phyloP scores from a whole-genome alignment of 2,888 invertebrate species.

The Andrena minutula region DNA sequence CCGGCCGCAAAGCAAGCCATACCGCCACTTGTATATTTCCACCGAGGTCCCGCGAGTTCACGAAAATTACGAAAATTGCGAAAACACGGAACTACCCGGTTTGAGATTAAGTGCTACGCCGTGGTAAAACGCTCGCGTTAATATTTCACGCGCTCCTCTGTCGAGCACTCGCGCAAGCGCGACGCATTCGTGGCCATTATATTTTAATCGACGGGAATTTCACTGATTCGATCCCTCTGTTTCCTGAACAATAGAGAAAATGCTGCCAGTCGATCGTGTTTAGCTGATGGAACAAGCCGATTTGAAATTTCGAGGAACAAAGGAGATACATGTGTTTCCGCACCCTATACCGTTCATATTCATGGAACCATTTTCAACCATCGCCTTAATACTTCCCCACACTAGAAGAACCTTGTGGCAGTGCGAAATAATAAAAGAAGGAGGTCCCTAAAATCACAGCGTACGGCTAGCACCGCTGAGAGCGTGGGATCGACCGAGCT shows the following conservation, averaged over 20 bases:
- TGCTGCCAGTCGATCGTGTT: not conserved
- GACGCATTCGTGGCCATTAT: not conserved
- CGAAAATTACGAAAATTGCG: constrained; percentile 42
- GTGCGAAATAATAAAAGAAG: not conserved
- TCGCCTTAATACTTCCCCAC: not conserved
- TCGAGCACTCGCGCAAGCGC: not conserved
- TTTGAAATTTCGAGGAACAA: not conserved
- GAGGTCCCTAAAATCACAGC: constrained; percentile 3
- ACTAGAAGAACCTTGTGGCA: constrained; percentile 10
- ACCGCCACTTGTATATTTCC: constrained; percentile 53
- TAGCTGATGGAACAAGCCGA: not conserved
- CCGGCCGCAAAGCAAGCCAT: constrained; percentile 48
- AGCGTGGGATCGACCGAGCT: not conserved
- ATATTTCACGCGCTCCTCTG: constrained; percentile 15
- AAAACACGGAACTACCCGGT: constrained; percentile 25
- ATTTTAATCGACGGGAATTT: constrained; percentile 13
- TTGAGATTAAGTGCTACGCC: constrained; percentile 18
- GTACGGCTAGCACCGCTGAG: not conserved
- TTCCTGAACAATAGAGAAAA: not conserved
- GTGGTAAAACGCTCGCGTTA: constrained; percentile 27
- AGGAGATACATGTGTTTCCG: not conserved
- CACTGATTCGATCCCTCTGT: not conserved
- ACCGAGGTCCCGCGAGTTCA: constrained; percentile 45
- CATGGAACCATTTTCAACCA: no score
- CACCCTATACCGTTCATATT: no score